phyloP scores from a whole-genome alignment of 2,113 vertebrate species.

The Apaloderma vittatum region DNA sequence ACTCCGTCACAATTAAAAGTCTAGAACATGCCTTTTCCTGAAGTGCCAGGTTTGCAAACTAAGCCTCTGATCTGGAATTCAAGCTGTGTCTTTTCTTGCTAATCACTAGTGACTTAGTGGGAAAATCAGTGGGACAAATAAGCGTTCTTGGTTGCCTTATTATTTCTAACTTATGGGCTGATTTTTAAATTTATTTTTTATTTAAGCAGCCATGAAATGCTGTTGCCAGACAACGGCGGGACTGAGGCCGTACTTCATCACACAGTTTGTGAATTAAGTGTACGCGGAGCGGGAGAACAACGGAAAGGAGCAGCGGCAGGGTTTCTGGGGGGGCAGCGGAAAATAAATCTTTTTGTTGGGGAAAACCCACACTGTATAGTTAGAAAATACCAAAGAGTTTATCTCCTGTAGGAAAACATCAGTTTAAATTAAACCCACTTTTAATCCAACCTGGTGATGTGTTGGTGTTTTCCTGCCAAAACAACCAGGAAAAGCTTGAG shows the following conservation, averaged over 20 bases:
- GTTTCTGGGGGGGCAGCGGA: neutral
- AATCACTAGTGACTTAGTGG: neutral
- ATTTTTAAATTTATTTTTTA: neutral
- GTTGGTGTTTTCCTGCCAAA: neutral
- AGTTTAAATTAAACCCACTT: neutral
- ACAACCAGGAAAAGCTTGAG: neutral
- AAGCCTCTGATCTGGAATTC: neutral
- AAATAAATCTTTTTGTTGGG: neutral
- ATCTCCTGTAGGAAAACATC: neutral
- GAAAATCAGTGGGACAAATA: neutral
- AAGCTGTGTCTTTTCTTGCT: neutral
- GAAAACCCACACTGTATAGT: neutral
- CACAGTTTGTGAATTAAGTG: neutral
- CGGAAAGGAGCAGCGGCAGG: neutral
- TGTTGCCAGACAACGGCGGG: neutral
- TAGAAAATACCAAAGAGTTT: neutral
- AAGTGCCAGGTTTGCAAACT: neutral
- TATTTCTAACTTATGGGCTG: conserved; percentile 5
- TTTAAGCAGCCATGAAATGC: neutral
- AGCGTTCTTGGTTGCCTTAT: neutral
- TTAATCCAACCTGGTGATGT: neutral
- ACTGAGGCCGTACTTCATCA: neutral
- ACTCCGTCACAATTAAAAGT: neutral
- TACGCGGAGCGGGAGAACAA: neutral
- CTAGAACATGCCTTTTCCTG: neutral